These are phyloP conservation scores for Hydraecia micacea DNA, from an alignment of 2,888 invertebrate genomes.

Conservation along the genomic window DNA sequence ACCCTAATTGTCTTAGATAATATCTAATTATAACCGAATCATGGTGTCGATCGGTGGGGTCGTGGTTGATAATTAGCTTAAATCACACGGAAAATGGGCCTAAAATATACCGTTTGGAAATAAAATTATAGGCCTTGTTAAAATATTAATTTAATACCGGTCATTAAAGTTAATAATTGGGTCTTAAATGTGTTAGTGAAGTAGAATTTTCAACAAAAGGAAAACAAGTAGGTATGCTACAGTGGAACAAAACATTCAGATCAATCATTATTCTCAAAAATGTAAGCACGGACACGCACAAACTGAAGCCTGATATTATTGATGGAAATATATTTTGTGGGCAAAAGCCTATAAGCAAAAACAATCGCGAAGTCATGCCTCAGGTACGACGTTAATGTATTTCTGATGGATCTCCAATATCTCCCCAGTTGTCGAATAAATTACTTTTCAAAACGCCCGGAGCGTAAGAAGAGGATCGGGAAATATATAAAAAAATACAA, in stretches of 20 bases:
- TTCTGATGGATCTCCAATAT: constrained; percentile 88
- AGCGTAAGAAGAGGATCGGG: constrained; percentile 51
- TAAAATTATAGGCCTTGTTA: constrained; percentile 49
- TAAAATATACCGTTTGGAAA: constrained; percentile 44
- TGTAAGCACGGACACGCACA: constrained; percentile 11
- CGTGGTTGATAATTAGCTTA: constrained; percentile 60
- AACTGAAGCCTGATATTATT: constrained; percentile 38
- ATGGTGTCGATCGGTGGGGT: constrained; percentile 57
- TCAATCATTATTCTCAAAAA: constrained; percentile 18
- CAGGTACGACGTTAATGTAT: constrained; percentile 85
- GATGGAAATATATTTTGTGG: constrained; percentile 63
- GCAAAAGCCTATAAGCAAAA: constrained; percentile 72
- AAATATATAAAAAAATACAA: constrained; percentile 48
- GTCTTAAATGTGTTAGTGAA: constrained; percentile 37
- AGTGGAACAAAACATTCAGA: constrained; percentile 15
- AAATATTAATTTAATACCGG: constrained; percentile 41
- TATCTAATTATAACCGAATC: constrained; percentile 55
- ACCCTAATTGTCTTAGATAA: constrained; percentile 61
- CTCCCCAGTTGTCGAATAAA: constrained; percentile 82
- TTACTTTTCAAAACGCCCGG: constrained; percentile 71
- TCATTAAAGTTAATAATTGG: constrained; percentile 41
- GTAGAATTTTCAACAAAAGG: constrained; percentile 18
- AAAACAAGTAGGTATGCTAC: neutral
- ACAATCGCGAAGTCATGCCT: constrained; percentile 77
- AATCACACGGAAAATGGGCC: constrained; percentile 52